These are phyloP conservation scores for Antigone vipio DNA, from an alignment of 2,113 vertebrate genomes.

Conservation along the genomic window DNA sequence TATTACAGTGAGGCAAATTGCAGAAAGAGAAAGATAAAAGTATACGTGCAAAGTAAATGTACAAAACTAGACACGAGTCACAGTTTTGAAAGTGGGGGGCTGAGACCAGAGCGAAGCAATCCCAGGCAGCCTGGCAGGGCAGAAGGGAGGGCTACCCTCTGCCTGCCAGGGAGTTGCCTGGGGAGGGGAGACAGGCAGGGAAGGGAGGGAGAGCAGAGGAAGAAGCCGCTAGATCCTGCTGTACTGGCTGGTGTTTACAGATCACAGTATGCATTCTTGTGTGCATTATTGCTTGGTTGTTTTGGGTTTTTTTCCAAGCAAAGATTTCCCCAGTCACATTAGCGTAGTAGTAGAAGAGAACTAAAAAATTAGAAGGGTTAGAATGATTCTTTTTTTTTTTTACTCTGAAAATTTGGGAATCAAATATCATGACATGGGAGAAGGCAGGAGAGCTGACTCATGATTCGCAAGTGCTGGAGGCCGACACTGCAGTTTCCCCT, in stretches of 20 bases:
- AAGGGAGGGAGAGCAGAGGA: not conserved
- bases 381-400: not conserved
- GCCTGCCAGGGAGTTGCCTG: rapidly evolving
- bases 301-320: not conserved
- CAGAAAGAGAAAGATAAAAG: not conserved
- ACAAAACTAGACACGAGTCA: not conserved
- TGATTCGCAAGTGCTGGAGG: not conserved
- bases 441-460: not conserved
- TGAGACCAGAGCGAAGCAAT: not conserved
- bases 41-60: not conserved
- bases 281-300: not conserved
- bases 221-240: not conserved
- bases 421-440: not conserved
- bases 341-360: not conserved
- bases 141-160: not conserved
- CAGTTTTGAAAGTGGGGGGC: not conserved
- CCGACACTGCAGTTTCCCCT: not conserved
- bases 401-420: not conserved
- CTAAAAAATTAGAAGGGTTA: not conserved
- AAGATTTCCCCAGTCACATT: not conserved
- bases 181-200: not conserved
- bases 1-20: not conserved
- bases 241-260: not conserved
- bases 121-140: not conserved
- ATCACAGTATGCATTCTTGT: not conserved